Base-by-base conservation (phyloP, 2,113 vertebrate genomes). In the Phylloscopus whistleri region DNA sequence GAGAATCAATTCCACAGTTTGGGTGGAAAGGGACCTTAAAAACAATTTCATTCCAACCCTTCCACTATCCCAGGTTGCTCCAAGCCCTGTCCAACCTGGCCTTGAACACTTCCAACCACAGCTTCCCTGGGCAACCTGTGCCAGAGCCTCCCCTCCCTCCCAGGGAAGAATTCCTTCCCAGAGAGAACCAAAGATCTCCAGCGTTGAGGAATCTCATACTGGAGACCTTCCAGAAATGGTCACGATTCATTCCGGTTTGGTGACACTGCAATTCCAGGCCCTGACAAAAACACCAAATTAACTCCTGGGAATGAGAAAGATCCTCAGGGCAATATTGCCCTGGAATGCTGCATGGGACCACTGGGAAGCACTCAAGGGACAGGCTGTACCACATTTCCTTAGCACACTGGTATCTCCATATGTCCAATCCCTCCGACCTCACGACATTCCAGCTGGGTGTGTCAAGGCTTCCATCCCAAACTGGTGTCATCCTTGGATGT, bases 291-390 rank as follows among this genome's bases (percentile, higher is more conserved):
- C 44, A 33, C 7, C 41, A 41, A 30, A 74, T 80, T 27, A 33
- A 28, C 30, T 76, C 30, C 20, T 6, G 9, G n/a, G 44, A 15
- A 27, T 17, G 16, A 43, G 44, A 19, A 37, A 27, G 7, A 10
- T 10, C 2, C 1, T 26, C 31, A 30, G 0, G 2, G 15, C 41
- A 55, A 6, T n/a, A 23, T 35, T 60, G 30, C 31, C 26, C 9
- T n/a, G 75, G 30, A 43, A 43, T 52, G 23, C n/a, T 43, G 11
- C 23, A 10, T 28, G 37, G 75, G 75, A 43, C 52, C 37, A 17
- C 30, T 28, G 59, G 35, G 75, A 41, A 52, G 17, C 35, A n/a
- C 30, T 52, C 30, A 22, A n/a, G 48, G 30, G 18, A n/a, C 13
- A 52, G 23, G 18, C 30, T n/a, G 46, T 16, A 5, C 7, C 20